These are phyloP conservation scores for Iphiclides podalirius DNA, from an alignment of 2,888 invertebrate species.

Conservation along the genomic window DNA sequence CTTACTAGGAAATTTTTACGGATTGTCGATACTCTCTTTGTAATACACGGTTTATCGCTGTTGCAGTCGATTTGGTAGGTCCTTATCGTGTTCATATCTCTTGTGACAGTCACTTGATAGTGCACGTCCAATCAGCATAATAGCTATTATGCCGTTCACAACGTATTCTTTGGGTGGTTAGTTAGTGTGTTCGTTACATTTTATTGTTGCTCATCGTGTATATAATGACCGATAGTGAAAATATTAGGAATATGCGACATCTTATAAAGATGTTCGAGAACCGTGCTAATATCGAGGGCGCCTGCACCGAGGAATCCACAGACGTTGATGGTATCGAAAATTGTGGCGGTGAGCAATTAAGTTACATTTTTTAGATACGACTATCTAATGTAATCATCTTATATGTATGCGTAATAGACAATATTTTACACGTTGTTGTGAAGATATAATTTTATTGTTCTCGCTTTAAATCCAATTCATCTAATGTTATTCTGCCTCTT, in stretches of 20 bases:
- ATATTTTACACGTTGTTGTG: too few species aligned
- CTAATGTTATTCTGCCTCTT: too few species aligned
- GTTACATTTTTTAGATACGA: background rate
- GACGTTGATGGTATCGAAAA: slow-evolving; percentile 24
- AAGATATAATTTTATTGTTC: too few species aligned
- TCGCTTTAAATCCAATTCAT: too few species aligned
- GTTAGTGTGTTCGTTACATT: background rate
- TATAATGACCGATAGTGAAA: slow-evolving; percentile 44
- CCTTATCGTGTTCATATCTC: slow-evolving; percentile 54
- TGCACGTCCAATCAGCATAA: slow-evolving; percentile 38
- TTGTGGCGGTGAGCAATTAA: slow-evolving; percentile 18
- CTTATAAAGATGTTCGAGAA: slow-evolving; percentile 67
- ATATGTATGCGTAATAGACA: too few species aligned
- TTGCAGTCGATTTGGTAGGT: slow-evolving; percentile 33
- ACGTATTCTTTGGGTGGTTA: slow-evolving; percentile 2
- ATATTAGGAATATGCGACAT: slow-evolving; percentile 49
- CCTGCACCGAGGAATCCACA: slow-evolving; percentile 35
- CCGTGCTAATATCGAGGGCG: slow-evolving; percentile 40
- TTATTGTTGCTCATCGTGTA: background rate
- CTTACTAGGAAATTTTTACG: background rate
- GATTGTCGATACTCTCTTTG: background rate
- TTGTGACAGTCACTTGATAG: slow-evolving; percentile 47
- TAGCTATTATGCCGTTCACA: slow-evolving; percentile 27
- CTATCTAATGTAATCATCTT: too few species aligned
- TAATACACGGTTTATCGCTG: slow-evolving; percentile 9